Percentiles rank a stretch among this genome's conserved stretches.
These are phyloP conservation scores for Esox masquinongy DNA, from an alignment of 2,797 vertebrate genomes.

Conservation along the genomic window DNA sequence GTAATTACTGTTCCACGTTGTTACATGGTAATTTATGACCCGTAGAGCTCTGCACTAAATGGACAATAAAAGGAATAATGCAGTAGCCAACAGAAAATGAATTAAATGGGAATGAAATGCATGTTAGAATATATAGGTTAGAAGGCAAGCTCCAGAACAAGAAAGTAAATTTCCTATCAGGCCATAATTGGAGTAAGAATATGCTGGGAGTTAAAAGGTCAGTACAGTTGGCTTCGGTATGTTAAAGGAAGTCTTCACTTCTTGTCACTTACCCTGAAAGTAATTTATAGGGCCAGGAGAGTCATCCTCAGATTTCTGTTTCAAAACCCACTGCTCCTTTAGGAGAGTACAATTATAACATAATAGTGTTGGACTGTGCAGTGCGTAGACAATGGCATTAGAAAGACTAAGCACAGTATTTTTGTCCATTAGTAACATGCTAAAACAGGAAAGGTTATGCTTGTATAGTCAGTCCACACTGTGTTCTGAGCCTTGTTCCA, in stretches of 20 bases:
- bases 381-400: conserved; percentile 44
- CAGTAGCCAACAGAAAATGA: conserved; percentile 32
- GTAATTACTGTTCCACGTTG: conserved; percentile 77
- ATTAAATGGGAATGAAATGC: conserved; percentile 37
- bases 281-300: not conserved
- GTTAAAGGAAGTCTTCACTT: conserved; percentile 1
- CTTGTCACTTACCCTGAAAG: conserved; percentile 1
- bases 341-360: conserved; percentile 3
- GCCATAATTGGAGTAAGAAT: conserved; percentile 24
- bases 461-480: conserved; percentile 28
- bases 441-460: conserved; percentile 60
- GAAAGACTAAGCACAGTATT: conserved; percentile 46
- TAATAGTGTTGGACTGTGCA: conserved; percentile 32
- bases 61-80: conserved; percentile 72
- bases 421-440: conserved; percentile 37
- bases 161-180: conserved; percentile 28
- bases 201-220: not conserved
- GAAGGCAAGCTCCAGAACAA: conserved; percentile 53
- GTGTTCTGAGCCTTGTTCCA: conserved; percentile 50
- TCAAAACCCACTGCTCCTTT: not conserved
- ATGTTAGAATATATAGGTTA: conserved; percentile 33
- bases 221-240: not conserved
- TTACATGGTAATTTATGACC: conserved; percentile 66
- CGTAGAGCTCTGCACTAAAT: conserved; percentile 65
- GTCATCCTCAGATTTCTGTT: not conserved